phyloP scores from a whole-genome alignment of 2,888 invertebrate genomes.

The Macrostomum cliftonense region DNA sequence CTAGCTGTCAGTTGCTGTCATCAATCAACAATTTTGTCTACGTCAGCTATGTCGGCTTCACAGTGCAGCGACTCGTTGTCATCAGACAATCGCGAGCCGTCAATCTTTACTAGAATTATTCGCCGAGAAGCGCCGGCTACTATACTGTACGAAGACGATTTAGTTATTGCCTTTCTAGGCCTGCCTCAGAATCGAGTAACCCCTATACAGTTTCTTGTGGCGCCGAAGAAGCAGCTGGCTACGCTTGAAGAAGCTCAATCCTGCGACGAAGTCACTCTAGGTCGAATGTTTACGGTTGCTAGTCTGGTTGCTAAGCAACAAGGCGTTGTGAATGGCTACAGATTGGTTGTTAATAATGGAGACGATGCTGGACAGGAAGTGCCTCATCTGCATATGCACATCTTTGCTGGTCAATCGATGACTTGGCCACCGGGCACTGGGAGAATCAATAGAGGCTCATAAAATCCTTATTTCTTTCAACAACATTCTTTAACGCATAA shows the following conservation, averaged over 20 bases:
- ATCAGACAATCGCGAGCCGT: background rate
- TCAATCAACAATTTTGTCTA: no score
- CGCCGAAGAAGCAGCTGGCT: constrained; percentile 68
- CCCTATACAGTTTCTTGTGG: constrained; percentile 63
- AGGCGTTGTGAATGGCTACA: constrained; percentile 55
- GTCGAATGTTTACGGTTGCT: constrained; percentile 63
- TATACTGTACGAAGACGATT: constrained; percentile 4
- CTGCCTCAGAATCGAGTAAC: background rate
- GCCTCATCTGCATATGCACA: constrained; percentile 78
- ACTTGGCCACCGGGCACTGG: constrained; percentile 67
- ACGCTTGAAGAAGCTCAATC: constrained; percentile 60
- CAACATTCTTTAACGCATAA: no score
- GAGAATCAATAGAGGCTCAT: no score
- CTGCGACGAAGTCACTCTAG: constrained; percentile 55
- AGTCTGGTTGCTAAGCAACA: constrained; percentile 58
- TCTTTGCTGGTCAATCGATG: constrained; percentile 77
- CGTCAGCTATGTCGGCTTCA: no score
- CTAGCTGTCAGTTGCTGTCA: no score
- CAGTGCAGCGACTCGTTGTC: no score
- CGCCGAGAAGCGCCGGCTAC: constrained; percentile 2
- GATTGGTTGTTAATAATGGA: constrained; percentile 78
- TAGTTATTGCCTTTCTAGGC: background rate
- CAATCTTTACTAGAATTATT: constrained; percentile 5
- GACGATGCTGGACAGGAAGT: constrained; percentile 76
- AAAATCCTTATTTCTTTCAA: no score